These are phyloP conservation scores for Pandion haliaetus DNA, from an alignment of 2,113 vertebrate genomes.

Conservation along the genomic window DNA sequence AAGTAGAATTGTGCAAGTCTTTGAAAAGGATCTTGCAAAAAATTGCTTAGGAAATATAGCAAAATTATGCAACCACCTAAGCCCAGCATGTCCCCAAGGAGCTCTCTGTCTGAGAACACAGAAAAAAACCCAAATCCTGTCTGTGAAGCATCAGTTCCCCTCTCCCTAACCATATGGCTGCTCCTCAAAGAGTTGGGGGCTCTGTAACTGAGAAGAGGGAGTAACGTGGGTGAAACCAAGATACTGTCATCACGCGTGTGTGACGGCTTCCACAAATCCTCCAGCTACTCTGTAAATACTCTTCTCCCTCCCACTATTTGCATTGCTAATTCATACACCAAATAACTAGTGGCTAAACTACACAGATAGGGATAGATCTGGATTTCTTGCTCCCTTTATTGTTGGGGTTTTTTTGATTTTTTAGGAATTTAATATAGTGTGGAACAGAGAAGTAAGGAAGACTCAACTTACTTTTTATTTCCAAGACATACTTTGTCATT, in stretches of 20 bases:
- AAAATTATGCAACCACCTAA: not conserved
- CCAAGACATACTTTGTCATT: not conserved
- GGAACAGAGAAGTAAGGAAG: not conserved
- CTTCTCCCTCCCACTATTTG: not conserved
- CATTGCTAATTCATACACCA: not conserved
- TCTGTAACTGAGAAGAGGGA: not conserved
- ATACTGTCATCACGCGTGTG: not conserved
- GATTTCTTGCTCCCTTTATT: not conserved
- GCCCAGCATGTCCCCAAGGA: not conserved
- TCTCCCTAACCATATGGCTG: not conserved
- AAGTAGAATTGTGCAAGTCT: not conserved
- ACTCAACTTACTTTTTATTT: not conserved
- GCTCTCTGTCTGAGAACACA: not conserved
- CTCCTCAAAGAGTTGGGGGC: not conserved
- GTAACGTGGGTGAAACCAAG: not conserved
- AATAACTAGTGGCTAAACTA: not conserved
- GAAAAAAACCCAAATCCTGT: not conserved
- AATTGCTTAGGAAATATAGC: not conserved
- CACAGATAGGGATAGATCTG: not conserved
- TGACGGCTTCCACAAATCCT: not conserved
- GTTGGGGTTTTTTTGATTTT: not conserved
- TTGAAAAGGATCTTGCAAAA: conserved; percentile 10
- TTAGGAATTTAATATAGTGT: not conserved
- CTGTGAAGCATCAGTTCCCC: not conserved
- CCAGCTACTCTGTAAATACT: not conserved